phyloP scores from a whole-genome alignment of 2,888 invertebrate species.

The Nomada ruficornis region DNA sequence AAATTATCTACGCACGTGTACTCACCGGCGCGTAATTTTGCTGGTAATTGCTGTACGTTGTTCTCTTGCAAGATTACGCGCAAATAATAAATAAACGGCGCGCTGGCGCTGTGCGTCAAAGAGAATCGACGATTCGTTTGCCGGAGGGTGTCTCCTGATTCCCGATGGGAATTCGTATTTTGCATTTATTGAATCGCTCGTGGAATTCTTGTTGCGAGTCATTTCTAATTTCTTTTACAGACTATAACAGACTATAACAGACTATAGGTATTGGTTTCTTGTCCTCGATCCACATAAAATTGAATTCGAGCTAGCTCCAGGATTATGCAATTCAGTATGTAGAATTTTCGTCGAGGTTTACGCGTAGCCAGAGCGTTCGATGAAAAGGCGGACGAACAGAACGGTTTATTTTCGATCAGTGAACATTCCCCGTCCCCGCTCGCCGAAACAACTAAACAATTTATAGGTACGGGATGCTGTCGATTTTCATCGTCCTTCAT shows the following conservation, averaged over 20 bases:
- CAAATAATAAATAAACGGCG: conserved; percentile 41
- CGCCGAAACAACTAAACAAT: conserved; percentile 1
- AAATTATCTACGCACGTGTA: conserved; percentile 25
- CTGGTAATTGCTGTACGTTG: conserved; percentile 29
- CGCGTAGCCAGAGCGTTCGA: too few species aligned
- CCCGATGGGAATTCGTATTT: too few species aligned
- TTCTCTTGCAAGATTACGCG: conserved; percentile 12
- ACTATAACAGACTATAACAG: neutral
- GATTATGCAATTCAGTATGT: too few species aligned
- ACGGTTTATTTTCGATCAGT: conserved; percentile 13
- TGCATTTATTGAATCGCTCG: too few species aligned
- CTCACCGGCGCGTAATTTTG: conserved; percentile 8
- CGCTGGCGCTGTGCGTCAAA: neutral
- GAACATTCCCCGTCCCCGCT: neutral
- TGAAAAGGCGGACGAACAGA: neutral
- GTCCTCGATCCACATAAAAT: neutral
- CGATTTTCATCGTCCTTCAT: conserved; percentile 12
- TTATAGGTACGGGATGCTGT: conserved; percentile 14
- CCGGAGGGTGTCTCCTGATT: too few species aligned
- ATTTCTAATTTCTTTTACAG: neutral
- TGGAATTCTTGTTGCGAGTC: too few species aligned
- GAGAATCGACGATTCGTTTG: neutral
- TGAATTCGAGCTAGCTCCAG: too few species aligned
- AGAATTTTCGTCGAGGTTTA: too few species aligned
- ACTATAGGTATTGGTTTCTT: too few species aligned